Conservation (phyloP, 37 sponge, comb jelly and placozoan genomes). For the Eunapius fragilis region DNA sequence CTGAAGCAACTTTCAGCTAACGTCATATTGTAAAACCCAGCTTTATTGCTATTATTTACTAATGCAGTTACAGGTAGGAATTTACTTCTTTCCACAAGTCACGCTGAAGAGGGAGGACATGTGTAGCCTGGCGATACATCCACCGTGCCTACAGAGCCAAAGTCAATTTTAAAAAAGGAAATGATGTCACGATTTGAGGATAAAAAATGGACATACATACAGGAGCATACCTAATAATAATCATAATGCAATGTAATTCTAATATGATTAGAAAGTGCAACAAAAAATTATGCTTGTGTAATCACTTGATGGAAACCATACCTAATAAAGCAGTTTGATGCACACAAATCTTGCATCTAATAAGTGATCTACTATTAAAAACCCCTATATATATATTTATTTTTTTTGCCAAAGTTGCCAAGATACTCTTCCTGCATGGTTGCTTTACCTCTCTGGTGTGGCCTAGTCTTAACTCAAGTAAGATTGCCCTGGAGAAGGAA, state of each 20-base stretch:
- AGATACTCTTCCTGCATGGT: neutral
- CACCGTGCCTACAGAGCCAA: slow-evolving; percentile 43
- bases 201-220: slow-evolving; percentile 22
- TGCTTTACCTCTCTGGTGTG: slow-evolving; percentile 10
- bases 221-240: too few species aligned
- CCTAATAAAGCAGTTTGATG: too few species aligned
- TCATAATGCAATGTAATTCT: too few species aligned
- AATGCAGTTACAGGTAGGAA: neutral
- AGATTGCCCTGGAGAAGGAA: slow-evolving; percentile 18
- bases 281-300: too few species aligned
- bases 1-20: too few species aligned
- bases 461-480: slow-evolving; percentile 6
- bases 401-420: too few species aligned
- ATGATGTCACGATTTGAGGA: neutral
- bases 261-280: too few species aligned
- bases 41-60: neutral
- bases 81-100: slow-evolving; percentile 65
- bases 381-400: too few species aligned
- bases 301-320: too few species aligned
- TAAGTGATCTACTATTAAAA: too few species aligned
- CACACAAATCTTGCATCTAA: too few species aligned
- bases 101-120: slow-evolving; percentile 22
- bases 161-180: neutral
- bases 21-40: too few species aligned
- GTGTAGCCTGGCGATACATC: slow-evolving; percentile 50